phyloP scores from a whole-genome alignment of 2,113 vertebrate genomes.

The Onychostoma macrolepis region DNA sequence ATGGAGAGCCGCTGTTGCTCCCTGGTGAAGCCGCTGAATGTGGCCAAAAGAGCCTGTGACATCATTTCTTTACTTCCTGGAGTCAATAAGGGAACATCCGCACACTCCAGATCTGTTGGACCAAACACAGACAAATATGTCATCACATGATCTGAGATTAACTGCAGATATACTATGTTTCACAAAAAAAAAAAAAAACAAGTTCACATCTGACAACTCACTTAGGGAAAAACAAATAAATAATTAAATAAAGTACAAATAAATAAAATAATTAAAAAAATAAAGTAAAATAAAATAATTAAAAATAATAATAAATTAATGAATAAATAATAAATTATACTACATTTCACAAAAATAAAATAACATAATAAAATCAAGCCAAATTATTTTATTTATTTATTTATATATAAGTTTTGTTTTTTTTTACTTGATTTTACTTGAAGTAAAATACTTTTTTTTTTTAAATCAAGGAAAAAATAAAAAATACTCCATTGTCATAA shows the following conservation, averaged over 20 bases:
- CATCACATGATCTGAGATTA: background rate
- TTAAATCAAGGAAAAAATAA: no score
- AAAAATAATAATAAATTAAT: no score
- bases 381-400: no score
- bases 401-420: no score
- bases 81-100: slow-evolving; percentile 93
- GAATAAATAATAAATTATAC: no score
- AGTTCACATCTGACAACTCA: no score
- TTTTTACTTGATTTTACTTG: no score
- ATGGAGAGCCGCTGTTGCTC: slow-evolving; percentile 95
- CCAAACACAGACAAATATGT: slow-evolving; percentile 25
- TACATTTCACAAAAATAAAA: background rate
- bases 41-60: slow-evolving; percentile 96
- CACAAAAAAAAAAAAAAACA: background rate
- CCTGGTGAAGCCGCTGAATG: slow-evolving; percentile 96
- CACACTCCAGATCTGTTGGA: slow-evolving; percentile 92
- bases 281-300: no score
- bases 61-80: slow-evolving; percentile 99
- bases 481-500: no score
- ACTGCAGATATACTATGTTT: background rate
- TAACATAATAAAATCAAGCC: no score
- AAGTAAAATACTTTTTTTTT: no score
- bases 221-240: background rate
- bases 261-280: no score
- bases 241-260: background rate